phyloP scores from a whole-genome alignment of 2,113 vertebrate species.

The Cryptomyrus ogoouensis region DNA sequence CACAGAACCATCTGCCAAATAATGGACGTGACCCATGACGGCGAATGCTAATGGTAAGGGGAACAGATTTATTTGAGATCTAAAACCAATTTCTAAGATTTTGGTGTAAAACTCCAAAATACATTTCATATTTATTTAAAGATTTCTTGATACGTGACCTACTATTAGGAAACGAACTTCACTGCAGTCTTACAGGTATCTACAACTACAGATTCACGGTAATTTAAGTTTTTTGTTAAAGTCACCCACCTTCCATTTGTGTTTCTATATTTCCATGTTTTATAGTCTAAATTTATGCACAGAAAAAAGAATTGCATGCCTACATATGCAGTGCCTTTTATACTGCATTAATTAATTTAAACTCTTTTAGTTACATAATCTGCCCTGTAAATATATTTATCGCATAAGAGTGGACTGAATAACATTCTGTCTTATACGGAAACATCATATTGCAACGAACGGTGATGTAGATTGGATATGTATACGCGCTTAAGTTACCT shows the following conservation, averaged over 20 bases:
- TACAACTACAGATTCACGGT: not conserved
- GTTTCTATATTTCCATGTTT: not conserved
- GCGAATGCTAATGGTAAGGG: not conserved
- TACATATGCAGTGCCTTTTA: not conserved
- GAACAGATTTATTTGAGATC: not conserved
- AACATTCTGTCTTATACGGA: not conserved
- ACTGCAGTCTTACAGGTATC: not conserved
- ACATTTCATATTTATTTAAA: not conserved
- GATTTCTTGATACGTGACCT: not conserved
- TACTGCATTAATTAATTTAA: not conserved
- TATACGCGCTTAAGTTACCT: not conserved
- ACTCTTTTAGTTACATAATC: not conserved
- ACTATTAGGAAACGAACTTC: not conserved
- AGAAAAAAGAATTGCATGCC: not conserved
- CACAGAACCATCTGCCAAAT: conserved; percentile 34
- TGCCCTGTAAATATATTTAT: not conserved
- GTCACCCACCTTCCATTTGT: not conserved
- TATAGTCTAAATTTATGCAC: not conserved
- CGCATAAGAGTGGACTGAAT: not conserved
- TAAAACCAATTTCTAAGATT: not conserved
- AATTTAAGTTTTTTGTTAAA: not conserved
- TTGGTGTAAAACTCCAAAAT: not conserved
- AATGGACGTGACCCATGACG: conserved; percentile 28
- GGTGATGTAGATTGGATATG: not conserved
- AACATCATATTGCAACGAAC: not conserved